Evolutionary conservation across 2,797 vertebrate genomes (phyloP).

Genomic region (Ceryle rudis): DNA sequence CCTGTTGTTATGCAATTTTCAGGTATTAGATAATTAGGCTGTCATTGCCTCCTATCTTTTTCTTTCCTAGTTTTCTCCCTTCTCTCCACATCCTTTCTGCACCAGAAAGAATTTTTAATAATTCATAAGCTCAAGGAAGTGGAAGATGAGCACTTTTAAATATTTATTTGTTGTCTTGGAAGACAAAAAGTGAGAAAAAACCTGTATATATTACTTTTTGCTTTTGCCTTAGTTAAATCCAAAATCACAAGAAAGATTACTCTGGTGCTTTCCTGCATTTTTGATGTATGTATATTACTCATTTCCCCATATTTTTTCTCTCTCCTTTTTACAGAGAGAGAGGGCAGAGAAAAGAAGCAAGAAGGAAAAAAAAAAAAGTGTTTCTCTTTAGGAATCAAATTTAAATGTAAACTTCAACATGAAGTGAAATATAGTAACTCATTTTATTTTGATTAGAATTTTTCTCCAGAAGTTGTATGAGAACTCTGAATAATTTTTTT

Average conservation of each 20-base stretch:
- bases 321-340: background rate
- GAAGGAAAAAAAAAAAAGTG: background rate
- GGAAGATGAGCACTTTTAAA: background rate
- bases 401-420: background rate
- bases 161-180: background rate
- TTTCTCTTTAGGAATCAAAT: background rate
- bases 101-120: background rate
- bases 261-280: background rate
- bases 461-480: background rate
- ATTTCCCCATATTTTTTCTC: background rate
- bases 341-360: background rate
- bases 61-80: background rate
- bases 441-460: background rate
- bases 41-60: background rate
- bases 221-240: background rate
- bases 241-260: background rate
- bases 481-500: background rate
- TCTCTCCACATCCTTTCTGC: background rate
- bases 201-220: rapidly evolving
- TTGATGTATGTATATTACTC: background rate
- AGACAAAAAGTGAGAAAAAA: background rate
- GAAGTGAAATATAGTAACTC: background rate
- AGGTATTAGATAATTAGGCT: background rate
- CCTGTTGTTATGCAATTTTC: background rate
- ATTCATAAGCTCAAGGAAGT: background rate